These are phyloP conservation scores for Oryzias javanicus DNA, from an alignment of 2,113 vertebrate species.

Conservation along the genomic window DNA sequence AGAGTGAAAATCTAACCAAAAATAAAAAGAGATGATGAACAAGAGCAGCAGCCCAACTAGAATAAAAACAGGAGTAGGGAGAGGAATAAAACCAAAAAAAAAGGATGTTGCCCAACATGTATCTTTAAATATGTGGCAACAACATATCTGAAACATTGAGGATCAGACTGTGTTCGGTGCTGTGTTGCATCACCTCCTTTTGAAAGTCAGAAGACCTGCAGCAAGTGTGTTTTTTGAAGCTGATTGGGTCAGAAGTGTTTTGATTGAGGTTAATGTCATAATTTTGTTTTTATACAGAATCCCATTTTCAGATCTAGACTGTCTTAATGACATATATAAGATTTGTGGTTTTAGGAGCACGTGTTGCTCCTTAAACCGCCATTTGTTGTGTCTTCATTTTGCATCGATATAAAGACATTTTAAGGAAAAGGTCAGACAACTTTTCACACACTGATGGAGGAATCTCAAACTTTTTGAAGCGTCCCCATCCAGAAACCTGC, in stretches of 20 bases:
- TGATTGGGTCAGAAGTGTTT: too few relatives aligned
- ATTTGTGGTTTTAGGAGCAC: too few relatives aligned
- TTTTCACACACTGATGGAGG: too few relatives aligned
- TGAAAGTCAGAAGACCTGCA: neutral
- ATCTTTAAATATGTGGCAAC: neutral
- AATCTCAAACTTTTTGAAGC: too few relatives aligned
- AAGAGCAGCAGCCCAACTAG: neutral
- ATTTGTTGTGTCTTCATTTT: too few relatives aligned
- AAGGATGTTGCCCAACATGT: neutral
- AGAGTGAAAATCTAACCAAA: neutral
- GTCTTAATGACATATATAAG: neutral
- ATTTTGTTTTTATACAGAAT: neutral
- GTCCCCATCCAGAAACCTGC: neutral
- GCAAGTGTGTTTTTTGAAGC: neutral
- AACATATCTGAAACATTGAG: neutral
- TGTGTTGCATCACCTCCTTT: neutral
- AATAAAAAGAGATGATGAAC: conserved; percentile 1
- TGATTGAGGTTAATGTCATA: neutral
- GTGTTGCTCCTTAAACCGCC: too few relatives aligned
- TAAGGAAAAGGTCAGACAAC: too few relatives aligned
- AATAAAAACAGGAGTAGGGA: too few relatives aligned
- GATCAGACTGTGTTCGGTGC: too few relatives aligned
- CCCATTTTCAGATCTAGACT: neutral
- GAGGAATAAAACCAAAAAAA: neutral
- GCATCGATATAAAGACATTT: too few relatives aligned